These are phyloP conservation scores for Stenurella melanura DNA, from an alignment of 2,888 invertebrate species.

Conservation along the genomic window DNA sequence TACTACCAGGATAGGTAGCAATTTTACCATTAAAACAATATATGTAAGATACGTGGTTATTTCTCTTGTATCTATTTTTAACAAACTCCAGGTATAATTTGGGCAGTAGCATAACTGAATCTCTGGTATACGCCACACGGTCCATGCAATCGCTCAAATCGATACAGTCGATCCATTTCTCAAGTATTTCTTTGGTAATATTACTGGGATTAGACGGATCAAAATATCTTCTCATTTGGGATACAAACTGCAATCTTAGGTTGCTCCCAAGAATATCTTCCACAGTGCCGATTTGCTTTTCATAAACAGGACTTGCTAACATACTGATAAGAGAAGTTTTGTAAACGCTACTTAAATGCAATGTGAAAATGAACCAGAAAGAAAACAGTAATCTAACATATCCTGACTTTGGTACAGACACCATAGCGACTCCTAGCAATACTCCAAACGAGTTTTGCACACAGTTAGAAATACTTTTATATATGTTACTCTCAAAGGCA, in stretches of 20 bases:
- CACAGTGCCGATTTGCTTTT: conserved; percentile 46
- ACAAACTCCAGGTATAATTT: conserved; percentile 31
- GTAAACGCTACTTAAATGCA: conserved; percentile 50
- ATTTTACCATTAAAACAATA: conserved; percentile 32
- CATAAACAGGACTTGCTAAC: conserved; percentile 52
- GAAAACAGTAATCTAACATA: conserved; percentile 9
- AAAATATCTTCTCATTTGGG: conserved; percentile 43
- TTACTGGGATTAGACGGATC: background rate
- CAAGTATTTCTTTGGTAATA: conserved; percentile 10
- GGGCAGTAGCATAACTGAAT: conserved; percentile 31
- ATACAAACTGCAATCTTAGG: conserved; percentile 41
- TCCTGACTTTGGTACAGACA: background rate
- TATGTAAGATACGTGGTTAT: conserved; percentile 7
- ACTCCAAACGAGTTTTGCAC: conserved; percentile 18
- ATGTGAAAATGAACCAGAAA: conserved; percentile 53
- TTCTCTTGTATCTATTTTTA: conserved; percentile 11
- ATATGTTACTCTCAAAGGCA: background rate
- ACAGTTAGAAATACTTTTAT: background rate
- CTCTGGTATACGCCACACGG: conserved; percentile 32
- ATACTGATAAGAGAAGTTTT: conserved; percentile 53
- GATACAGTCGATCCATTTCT: conserved; percentile 30
- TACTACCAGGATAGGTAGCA: conserved; percentile 30
- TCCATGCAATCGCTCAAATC: conserved; percentile 35
- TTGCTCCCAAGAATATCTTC: conserved; percentile 46
- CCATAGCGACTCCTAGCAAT: conserved; percentile 8